These are phyloP conservation scores for Bombus breviceps DNA, from an alignment of 1,140 invertebrate species.

Conservation along the genomic window DNA sequence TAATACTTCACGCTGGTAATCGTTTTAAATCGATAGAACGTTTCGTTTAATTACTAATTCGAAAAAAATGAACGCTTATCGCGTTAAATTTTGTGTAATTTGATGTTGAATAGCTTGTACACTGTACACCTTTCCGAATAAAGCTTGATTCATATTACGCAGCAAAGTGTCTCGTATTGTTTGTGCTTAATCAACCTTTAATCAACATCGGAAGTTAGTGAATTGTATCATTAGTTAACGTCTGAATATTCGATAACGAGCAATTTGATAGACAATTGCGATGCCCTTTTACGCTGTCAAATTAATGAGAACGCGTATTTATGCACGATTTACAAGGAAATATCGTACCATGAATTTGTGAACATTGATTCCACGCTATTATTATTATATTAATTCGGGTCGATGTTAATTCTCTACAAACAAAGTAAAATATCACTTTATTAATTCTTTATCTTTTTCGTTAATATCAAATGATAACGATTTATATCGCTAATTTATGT, in stretches of 20 bases:
- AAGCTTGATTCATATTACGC: conserved; percentile 48
- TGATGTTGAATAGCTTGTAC: neutral
- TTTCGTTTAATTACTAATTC: neutral
- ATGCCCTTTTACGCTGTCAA: neutral
- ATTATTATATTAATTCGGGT: neutral
- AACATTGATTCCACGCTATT: neutral
- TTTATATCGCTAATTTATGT: too few relatives aligned
- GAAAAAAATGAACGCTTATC: neutral
- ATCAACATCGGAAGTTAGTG: conserved; percentile 48
- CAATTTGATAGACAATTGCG: conserved; percentile 16
- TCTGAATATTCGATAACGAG: conserved; percentile 27
- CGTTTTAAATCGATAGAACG: neutral
- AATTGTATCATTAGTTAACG: conserved; percentile 39
- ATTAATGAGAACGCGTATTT: neutral
- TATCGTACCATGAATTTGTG: neutral
- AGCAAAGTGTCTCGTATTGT: conserved; percentile 36
- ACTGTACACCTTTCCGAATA: neutral
- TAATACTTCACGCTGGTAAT: neutral
- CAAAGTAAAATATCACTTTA: neutral
- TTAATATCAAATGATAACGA: too few relatives aligned
- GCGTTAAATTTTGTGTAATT: conserved; percentile 2
- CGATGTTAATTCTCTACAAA: too few relatives aligned
- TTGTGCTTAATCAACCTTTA: conserved; percentile 46
- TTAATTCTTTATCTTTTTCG: neutral
- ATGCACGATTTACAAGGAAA: neutral